These are phyloP conservation scores for Ptychodera flava DNA, from an alignment of 35 echinoderm and acorn worm species.

Conservation along the genomic window DNA sequence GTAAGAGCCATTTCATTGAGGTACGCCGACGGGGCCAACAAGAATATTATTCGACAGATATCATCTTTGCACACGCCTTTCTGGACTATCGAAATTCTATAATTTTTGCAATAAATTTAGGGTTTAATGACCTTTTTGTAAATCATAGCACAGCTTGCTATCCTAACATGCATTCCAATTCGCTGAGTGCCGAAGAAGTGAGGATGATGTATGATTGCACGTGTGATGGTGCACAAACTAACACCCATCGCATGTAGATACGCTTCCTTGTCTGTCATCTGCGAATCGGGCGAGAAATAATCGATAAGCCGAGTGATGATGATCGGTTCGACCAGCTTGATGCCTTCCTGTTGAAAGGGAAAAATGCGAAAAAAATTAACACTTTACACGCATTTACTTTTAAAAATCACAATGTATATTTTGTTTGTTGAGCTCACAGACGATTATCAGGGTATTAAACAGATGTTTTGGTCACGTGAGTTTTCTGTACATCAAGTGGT, in stretches of 20 bases:
- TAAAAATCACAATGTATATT: too few species aligned
- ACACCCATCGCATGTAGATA: slow-evolving; percentile 51
- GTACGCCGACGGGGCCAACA: too few species aligned
- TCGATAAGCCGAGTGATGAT: slow-evolving; percentile 53
- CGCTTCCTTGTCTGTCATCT: slow-evolving; percentile 21
- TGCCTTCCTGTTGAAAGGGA: slow-evolving; percentile 43
- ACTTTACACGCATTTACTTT: background rate
- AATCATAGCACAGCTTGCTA: slow-evolving; percentile 56
- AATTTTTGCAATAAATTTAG: too few species aligned
- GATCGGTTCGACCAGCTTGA: slow-evolving; percentile 72
- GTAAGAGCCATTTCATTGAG: too few species aligned
- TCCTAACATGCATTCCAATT: slow-evolving; percentile 67
- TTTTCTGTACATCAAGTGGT: too few species aligned
- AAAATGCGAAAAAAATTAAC: background rate
- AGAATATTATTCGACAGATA: too few species aligned
- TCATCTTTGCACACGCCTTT: too few species aligned
- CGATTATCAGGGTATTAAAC: too few species aligned
- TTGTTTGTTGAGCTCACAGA: too few species aligned
- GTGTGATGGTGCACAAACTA: slow-evolving; percentile 25
- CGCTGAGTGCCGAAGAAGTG: slow-evolving; percentile 55
- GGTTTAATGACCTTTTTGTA: slow-evolving; percentile 85
- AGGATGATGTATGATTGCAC: slow-evolving; percentile 58
- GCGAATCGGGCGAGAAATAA: slow-evolving; percentile 47
- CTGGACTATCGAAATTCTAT: too few species aligned
- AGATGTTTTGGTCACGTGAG: too few species aligned